Evolutionary conservation across 2,888 invertebrate genomes (phyloP).

Genomic region (Adineta ricciae): DNA sequence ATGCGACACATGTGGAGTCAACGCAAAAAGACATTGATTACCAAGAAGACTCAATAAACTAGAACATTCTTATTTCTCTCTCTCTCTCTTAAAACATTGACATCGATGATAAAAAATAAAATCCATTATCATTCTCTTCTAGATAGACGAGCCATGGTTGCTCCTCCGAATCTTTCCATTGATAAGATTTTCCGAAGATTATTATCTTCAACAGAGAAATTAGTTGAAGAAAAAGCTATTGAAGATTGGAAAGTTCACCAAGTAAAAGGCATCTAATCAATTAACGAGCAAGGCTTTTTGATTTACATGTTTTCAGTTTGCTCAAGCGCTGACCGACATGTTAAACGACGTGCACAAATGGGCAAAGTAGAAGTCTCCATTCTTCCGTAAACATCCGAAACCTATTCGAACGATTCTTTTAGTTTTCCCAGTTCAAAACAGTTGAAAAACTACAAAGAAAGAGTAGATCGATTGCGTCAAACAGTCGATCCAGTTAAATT

Average conservation of each 20-base stretch:
- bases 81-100: background rate
- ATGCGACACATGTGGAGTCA: conserved; percentile 74
- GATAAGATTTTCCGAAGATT: background rate
- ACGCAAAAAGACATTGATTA: conserved; percentile 54
- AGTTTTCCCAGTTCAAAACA: background rate
- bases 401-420: background rate
- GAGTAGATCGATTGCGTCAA: background rate
- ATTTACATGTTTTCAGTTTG: background rate
- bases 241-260: conserved; percentile 15
- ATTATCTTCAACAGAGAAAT: background rate
- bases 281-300: background rate
- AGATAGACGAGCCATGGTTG: background rate
- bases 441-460: background rate
- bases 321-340: background rate
- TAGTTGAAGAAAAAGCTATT: background rate
- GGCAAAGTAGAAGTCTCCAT: background rate
- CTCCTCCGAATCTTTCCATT: no score
- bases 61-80: background rate
- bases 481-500: background rate
- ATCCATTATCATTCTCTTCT: background rate
- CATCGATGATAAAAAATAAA: background rate
- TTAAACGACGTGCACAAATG: conserved; percentile 5
- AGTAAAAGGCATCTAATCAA: background rate
- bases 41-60: background rate
- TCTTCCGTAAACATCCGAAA: background rate